Evolutionary conservation across 1,140 invertebrate genomes (phyloP).

Genomic region (Heliothis virescens): DNA sequence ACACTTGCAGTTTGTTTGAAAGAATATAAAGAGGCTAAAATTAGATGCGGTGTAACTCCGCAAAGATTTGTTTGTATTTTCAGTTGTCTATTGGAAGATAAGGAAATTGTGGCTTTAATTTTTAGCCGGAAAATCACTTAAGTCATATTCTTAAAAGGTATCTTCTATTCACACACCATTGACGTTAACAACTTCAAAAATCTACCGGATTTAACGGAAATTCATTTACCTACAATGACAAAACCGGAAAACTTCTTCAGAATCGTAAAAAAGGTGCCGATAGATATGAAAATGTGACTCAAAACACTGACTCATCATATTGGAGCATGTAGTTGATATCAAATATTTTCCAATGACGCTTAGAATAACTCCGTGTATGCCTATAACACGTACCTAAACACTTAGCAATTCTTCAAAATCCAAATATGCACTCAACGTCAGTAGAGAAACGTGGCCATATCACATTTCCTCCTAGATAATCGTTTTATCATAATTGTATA

Average conservation of each 20-base stretch:
- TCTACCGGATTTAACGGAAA: neutral
- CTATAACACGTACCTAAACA: neutral
- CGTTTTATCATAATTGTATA: constrained; percentile 16
- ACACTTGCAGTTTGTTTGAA: neutral
- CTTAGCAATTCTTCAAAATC: neutral
- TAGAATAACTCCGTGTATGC: neutral
- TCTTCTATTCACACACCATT: neutral
- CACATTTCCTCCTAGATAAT: constrained; percentile 37
- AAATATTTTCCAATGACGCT: neutral
- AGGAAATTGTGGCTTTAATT: too few relatives aligned
- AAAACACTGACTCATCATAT: neutral
- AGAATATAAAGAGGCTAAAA: constrained; percentile 8
- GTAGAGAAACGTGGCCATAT: constrained; percentile 9
- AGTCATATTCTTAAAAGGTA: too few relatives aligned
- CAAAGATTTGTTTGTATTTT: neutral
- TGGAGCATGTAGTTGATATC: neutral
- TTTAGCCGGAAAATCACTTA: too few relatives aligned
- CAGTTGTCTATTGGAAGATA: too few relatives aligned
- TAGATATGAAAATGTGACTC: neutral
- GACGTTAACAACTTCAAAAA: neutral
- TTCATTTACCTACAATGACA: neutral
- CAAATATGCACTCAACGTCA: constrained; percentile 24
- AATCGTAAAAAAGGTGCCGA: neutral
- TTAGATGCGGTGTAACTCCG: neutral
- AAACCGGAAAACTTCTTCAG: constrained; percentile 1